Conservation (phyloP, 2,888 invertebrate species). For the Clunio marinus region DNA sequence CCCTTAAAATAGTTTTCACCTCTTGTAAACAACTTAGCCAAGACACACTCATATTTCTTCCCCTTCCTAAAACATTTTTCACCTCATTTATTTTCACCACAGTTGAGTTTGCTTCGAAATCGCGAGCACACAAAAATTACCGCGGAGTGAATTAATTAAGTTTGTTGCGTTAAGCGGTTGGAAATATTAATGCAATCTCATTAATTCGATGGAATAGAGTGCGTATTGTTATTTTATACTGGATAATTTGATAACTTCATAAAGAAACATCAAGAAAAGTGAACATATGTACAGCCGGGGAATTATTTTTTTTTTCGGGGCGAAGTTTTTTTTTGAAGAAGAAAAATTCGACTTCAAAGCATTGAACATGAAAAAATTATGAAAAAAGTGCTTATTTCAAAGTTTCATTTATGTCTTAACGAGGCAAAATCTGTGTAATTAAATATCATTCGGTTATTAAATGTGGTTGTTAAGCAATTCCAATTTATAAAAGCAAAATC, state of each 20-base stretch:
- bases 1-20: not conserved
- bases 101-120: not conserved
- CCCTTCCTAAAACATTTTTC: too few species aligned
- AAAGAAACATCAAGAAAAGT: not conserved
- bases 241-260: not conserved
- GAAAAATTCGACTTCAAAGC: not conserved
- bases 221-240: not conserved
- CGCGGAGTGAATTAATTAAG: constrained; percentile 1
- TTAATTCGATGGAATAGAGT: constrained; percentile 17
- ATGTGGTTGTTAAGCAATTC: not conserved
- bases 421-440: not conserved
- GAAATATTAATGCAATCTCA: not conserved
- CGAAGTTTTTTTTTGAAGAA: constrained; percentile 16
- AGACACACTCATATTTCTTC: not conserved
- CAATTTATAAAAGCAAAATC: not conserved
- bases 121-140: not conserved
- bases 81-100: not conserved
- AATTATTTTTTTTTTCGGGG: constrained; percentile 6
- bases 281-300: constrained; percentile 35
- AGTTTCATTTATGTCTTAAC: not conserved
- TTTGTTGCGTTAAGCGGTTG: constrained; percentile 22
- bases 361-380: not conserved
- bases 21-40: not conserved
- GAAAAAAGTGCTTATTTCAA: not conserved
- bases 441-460: not conserved